A percentile compares a stretch with the other conserved stretches of the same genome.
phyloP scores from a whole-genome alignment of 37 sponge, comb jelly and placozoan genomes.

The Chondrilla cf. caribensis region DNA sequence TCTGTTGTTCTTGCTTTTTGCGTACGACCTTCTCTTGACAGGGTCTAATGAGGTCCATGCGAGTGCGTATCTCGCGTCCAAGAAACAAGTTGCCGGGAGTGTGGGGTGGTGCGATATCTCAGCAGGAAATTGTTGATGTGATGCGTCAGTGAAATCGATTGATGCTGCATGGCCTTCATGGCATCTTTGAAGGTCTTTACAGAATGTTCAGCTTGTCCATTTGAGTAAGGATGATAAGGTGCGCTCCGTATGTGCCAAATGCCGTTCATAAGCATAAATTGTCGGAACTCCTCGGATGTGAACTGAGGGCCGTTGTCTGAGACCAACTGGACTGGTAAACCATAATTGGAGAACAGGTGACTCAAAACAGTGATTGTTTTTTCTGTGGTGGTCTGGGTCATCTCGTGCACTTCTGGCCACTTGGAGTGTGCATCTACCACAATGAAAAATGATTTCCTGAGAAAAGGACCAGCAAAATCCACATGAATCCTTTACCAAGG shows the following conservation, averaged over 20 bases:
- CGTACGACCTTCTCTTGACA: not conserved
- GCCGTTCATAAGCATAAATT: not conserved
- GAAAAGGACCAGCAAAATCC: not conserved
- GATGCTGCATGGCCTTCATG: not conserved
- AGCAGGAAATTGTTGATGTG: not conserved
- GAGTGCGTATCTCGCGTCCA: not conserved
- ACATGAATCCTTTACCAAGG: not conserved
- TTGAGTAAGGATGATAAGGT: slow-evolving; percentile 23
- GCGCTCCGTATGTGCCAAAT: not conserved
- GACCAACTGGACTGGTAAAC: slow-evolving; percentile 15
- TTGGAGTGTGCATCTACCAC: slow-evolving; percentile 10
- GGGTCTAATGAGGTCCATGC: slow-evolving; percentile 28
- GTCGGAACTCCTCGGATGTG: not conserved
- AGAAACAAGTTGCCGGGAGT: slow-evolving; percentile 11
- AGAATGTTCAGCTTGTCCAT: slow-evolving; percentile 18
- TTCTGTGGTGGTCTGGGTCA: slow-evolving; percentile 3
- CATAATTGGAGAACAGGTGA: slow-evolving; percentile 12
- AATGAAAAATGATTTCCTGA: not conserved
- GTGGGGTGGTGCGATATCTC: slow-evolving; percentile 17
- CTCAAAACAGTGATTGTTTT: slow-evolving; percentile 3
- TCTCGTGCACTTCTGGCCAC: not conserved
- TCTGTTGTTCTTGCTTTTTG: slow-evolving; percentile 24
- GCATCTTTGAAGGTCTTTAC: slow-evolving; percentile 23
- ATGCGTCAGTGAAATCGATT: not conserved
- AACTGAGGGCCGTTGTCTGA: slow-evolving; percentile 20